Evolutionary conservation across 1,140 invertebrate genomes (phyloP), one percentile per base, ranked within the genome.

Genomic region (Pogonognathellus flavescens): DNA sequence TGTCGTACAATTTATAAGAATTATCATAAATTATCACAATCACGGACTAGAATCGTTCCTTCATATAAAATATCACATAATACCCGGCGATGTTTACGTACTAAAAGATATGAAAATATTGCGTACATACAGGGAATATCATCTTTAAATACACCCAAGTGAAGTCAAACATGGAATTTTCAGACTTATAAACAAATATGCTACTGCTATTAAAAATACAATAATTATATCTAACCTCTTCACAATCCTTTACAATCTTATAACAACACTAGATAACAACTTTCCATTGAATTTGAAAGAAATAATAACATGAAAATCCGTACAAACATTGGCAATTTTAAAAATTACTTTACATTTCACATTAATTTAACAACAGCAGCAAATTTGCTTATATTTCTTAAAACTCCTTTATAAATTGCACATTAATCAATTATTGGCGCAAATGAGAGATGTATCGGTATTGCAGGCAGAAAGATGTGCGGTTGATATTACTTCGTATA

Each of bases 81-180:
- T 22, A 31, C 62, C 62, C 62, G 22, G 20, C 13, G 8, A 25
- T 25, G 7, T 22, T 66, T 5, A 60, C 9, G 5, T 66, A 25
- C 62, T 41, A 41, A 41, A n/a, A 66, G 20, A 22, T 20, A 9
- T 66, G 20, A 31, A 66, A 31, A 3, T 41, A 41, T 41, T 41
- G 31, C 31, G 31, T 41, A 41, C 31, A 41, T 41, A 41, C 31
- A 41, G 31, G 31, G 31, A 41, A 41, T 41, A 41, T 41, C 6
- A 41, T 41, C 31, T 41, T 41, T 41, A 41, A 41, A 41, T 41
- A 41, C 31, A 41, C 31, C 31, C 31, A 41, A 41, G 31, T 41
- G 31, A 41, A n/a, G 14, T 59, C 55, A 59, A 59, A 66, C 62
- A 66, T 66, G 62, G 62, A 66, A 66, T 66, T 66, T 66, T 66